These are phyloP conservation scores for Pseudorasbora parva DNA, from an alignment of 2,113 vertebrate genomes.

Conservation along the genomic window DNA sequence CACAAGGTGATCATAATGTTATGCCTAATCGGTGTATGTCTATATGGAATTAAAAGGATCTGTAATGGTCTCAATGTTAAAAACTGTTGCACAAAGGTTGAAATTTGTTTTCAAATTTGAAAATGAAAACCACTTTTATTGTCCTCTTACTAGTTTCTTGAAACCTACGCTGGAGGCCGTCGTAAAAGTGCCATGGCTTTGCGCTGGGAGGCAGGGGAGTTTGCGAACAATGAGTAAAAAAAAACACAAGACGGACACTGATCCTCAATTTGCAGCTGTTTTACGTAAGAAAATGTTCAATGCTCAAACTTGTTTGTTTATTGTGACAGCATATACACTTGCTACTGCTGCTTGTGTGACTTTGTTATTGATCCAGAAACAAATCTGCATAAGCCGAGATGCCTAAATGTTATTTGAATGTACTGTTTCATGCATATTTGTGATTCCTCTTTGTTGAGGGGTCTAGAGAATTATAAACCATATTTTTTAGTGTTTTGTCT, in stretches of 20 bases:
- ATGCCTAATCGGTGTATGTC: neutral
- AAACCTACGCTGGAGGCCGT: conserved; percentile 66
- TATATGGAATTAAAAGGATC: neutral
- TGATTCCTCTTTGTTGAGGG: conserved; percentile 57
- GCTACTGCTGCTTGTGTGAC: conserved; percentile 70
- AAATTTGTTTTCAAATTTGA: neutral
- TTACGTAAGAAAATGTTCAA: conserved; percentile 57
- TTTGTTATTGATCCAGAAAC: conserved; percentile 56
- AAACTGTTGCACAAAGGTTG: neutral
- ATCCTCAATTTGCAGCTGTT: conserved; percentile 52
- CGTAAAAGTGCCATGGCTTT: conserved; percentile 80
- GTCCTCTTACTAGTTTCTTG: conserved; percentile 70
- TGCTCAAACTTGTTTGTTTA: conserved; percentile 63
- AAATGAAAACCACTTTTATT: neutral
- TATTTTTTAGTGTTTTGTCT: conserved; percentile 69
- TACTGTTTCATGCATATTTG: conserved; percentile 64
- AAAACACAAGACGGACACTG: conserved; percentile 49
- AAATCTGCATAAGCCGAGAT: conserved; percentile 57
- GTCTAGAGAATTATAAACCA: conserved; percentile 56
- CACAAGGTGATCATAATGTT: no score
- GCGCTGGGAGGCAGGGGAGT: conserved; percentile 78
- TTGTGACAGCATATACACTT: conserved; percentile 64
- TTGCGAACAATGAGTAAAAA: conserved; percentile 67
- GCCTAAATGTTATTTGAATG: conserved; percentile 66
- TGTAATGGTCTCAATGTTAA: neutral